Base-by-base conservation (phyloP, 53 echinoderm and acorn worm genomes). In the Luidia sarsii region DNA sequence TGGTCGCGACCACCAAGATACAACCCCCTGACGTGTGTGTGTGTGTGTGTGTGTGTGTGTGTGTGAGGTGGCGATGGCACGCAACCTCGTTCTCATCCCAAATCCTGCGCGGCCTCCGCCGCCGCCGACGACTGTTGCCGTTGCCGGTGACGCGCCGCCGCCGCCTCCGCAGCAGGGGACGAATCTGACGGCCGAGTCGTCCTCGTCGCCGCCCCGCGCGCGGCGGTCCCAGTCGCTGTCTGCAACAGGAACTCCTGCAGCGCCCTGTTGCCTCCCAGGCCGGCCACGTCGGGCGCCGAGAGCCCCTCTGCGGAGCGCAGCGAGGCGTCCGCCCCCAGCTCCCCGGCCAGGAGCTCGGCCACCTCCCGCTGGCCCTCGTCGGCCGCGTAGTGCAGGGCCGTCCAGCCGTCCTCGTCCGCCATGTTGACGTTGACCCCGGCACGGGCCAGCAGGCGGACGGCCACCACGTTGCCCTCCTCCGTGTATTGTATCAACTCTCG, bases 391-490 rank as follows among this genome's bases (percentile, higher is more conserved):
- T 90, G 90, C 13, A 90, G 59, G 0, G 87, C 82, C 11, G 90
- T 90, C 82, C 87, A 87, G 0, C 90, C 90, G 23, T 86, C 87
- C 5, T 82, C 86, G 21, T 86, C 86, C 4, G 70, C 33, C 73
- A 56, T 81, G 64, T 90, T 90, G 10, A 90, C 66, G 27, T 90
- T 90, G 41, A 86, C 87, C 20, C 90, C 90, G 20, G 82, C 82
- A 19, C 61, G 54, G 2, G 86, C 75, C 27, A 90, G 51, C 46
- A 65, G 82, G 53, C 82, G 72, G 6, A 90, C 83, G 19, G 50
- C 73, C 5, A 90, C 39, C 33, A 46, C 56, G 83, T 90, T 70
- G 2, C 90, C 90, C 15, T 90, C 87, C 25, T 22, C 56, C 10
- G 81, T 63, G 51, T 55, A 64, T n/a, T 68, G 27, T 23, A 90